A percentile compares a stretch with the other conserved stretches of the same genome.
Evolutionary conservation across 2,888 invertebrate genomes (phyloP).

Genomic region (Allophyes oxyacanthae): DNA sequence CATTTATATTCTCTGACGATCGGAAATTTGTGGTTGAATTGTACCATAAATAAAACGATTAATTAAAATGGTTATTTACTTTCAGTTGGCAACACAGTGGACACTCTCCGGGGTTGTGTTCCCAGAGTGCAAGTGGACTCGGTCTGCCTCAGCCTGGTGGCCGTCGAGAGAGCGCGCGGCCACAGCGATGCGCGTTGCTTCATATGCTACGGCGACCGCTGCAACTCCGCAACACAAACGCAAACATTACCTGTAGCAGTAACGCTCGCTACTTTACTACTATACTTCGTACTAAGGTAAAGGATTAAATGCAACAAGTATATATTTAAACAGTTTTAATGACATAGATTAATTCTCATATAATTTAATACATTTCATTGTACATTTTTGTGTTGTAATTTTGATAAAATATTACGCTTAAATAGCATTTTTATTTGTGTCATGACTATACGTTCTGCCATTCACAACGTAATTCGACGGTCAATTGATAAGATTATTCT

Average conservation of each 20-base stretch:
- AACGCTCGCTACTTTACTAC: conserved; percentile 48
- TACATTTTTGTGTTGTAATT: conserved; percentile 28
- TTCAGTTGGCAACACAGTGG: conserved; percentile 85
- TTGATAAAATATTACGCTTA: conserved; percentile 23
- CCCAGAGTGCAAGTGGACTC: conserved; percentile 80
- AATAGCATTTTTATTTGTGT: conserved; percentile 8
- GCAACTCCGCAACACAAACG: conserved; percentile 70
- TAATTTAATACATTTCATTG: conserved; percentile 36
- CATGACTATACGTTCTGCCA: no score
- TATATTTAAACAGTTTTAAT: conserved; percentile 48
- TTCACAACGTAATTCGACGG: no score
- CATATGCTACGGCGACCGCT: conserved; percentile 79
- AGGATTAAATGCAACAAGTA: conserved; percentile 29
- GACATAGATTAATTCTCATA: conserved; percentile 40
- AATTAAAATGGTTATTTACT: conserved; percentile 29
- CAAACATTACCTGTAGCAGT: conserved; percentile 49
- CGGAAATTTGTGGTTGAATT: no score
- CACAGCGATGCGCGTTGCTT: conserved; percentile 85
- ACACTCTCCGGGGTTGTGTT: conserved; percentile 80
- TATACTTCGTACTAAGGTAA: conserved; percentile 74
- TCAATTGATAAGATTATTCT: background rate
- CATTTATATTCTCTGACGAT: no score
- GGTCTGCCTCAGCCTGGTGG: conserved; percentile 78
- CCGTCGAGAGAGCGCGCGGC: conserved; percentile 81
- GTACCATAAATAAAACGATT: no score